Base-by-base conservation (phyloP, 2,797 vertebrate genomes). In the Otolemur crassicaudatus region DNA sequence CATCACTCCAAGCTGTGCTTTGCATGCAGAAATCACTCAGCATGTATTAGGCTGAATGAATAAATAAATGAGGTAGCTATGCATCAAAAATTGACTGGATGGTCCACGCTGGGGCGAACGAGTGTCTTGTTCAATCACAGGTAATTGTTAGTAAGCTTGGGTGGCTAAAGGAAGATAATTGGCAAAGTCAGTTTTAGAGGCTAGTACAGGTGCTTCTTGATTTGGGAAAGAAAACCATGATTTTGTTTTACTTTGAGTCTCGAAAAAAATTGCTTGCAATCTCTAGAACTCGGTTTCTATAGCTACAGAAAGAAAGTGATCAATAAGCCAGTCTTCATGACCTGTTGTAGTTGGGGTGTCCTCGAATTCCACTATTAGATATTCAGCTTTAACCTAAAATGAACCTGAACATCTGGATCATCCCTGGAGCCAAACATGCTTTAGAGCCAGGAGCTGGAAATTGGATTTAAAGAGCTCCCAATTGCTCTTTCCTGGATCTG, bases 361-460 rank as follows among this genome's bases (percentile, higher is more conserved):
- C 65, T 89, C 84, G 13, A 91, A 86, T 87, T 91, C 3, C 25
- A 85, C 63, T 79, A 83, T 91, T 95, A 89, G 69, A 92, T 91
- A 76, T 87, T 95, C 60, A 40, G 13, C 40, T 46, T 89, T 96
- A 80, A 91, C 65, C 80, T 93, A 95, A 97, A 97, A 91, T 94
- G 82, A 95, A 67, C 86, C 61, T 88, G 37, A 87, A 87, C 75
- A 84, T 89, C 46, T 72, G 83, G n/a, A 89, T 94, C 12, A 37
- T 96, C 27, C 29, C 53, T 72, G 2, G 1, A 93, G 70, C n/a
- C 83, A 96, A 97, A 96, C 91, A 43, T 76, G 3, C 17, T 76
- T 76, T 37, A 76, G 34, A 86, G 37, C 7, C 46, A 72, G 60
- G 4, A 88, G 63, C 37, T 90, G 95, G 23, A 79, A 81, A 95